A percentile compares a stretch with the other conserved stretches of the same genome.
These are phyloP conservation scores for Diplodus sargus DNA, from an alignment of 2,797 vertebrate genomes.

Conservation along the genomic window DNA sequence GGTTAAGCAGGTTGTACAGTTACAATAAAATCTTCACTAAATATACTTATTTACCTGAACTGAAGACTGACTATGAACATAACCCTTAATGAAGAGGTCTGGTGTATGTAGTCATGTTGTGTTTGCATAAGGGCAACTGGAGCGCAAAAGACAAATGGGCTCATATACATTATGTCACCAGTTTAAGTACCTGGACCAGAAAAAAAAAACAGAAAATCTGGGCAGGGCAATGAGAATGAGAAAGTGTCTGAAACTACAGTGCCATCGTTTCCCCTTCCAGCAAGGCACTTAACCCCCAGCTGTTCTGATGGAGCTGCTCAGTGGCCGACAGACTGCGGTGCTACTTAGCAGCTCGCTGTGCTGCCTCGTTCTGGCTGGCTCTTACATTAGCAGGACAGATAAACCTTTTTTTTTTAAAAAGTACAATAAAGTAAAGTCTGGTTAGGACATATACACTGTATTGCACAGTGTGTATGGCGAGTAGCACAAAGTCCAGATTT, in stretches of 20 bases:
- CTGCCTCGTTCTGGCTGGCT: constrained; percentile 11
- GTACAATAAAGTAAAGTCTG: not conserved
- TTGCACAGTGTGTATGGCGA: too few relatives aligned
- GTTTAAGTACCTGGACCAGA: constrained; percentile 44
- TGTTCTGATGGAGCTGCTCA: constrained; percentile 53
- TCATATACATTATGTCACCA: constrained; percentile 27
- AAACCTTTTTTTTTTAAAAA: not conserved
- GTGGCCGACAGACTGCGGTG: constrained; percentile 27
- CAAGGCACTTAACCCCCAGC: constrained; percentile 61
- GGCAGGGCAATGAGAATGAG: constrained; percentile 28
- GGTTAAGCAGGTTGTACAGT: not conserved
- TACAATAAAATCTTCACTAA: constrained; percentile 21
- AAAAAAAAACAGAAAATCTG: constrained; percentile 22
- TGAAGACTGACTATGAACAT: constrained; percentile 30
- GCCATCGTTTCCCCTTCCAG: constrained; percentile 52
- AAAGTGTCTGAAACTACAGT: constrained; percentile 41
- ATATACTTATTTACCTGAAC: constrained; percentile 20
- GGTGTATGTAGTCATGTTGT: constrained; percentile 23
- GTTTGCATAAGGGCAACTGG: constrained; percentile 39
- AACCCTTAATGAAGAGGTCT: constrained; percentile 40
- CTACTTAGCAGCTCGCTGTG: constrained; percentile 25
- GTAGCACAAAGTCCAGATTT: not conserved
- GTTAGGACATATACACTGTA: not conserved
- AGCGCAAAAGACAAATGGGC: constrained; percentile 45
- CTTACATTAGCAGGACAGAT: constrained; percentile 22